Evolutionary conservation across 2,888 invertebrate species (phyloP).

Genomic region (Serrognathus titanus): DNA sequence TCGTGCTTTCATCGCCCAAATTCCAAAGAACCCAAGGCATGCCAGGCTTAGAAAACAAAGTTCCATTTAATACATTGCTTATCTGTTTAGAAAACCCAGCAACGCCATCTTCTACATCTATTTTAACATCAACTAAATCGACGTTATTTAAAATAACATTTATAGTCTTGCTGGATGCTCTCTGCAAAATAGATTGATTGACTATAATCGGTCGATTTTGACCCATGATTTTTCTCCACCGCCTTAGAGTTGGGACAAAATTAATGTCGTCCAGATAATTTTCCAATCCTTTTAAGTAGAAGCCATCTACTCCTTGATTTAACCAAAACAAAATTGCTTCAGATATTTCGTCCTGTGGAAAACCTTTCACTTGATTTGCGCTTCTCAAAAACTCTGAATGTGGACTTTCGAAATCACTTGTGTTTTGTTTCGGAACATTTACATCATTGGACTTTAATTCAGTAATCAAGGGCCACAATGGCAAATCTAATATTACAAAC

Average conservation of each 20-base stretch:
- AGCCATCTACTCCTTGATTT: constrained; percentile 79
- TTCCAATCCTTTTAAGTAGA: constrained; percentile 80
- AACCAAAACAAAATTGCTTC: constrained; percentile 67
- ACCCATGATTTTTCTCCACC: constrained; percentile 69
- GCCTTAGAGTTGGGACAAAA: constrained; percentile 57
- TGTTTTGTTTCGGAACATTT: constrained; percentile 23
- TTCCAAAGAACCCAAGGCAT: constrained; percentile 81
- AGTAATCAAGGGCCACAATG: constrained; percentile 56
- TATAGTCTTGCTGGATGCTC: constrained; percentile 49
- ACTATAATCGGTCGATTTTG: constrained; percentile 64
- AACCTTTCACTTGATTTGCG: constrained; percentile 3
- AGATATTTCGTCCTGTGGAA: constrained; percentile 50
- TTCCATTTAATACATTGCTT: constrained; percentile 54
- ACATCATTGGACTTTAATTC: constrained; percentile 30
- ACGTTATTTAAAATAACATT: constrained; percentile 61
- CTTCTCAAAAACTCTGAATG: constrained; percentile 28
- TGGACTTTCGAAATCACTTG: constrained; percentile 23
- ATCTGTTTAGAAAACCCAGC: constrained; percentile 58
- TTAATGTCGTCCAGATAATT: constrained; percentile 59
- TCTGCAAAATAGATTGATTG: constrained; percentile 55
- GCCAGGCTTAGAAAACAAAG: constrained; percentile 58
- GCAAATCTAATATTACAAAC: constrained; percentile 75
- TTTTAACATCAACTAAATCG: constrained; percentile 68
- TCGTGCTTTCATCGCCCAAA: constrained; percentile 62
- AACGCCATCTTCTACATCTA: constrained; percentile 60